Conservation (phyloP, 37 sponge, comb jelly and placozoan genomes). For the Tethya wilhelma region DNA sequence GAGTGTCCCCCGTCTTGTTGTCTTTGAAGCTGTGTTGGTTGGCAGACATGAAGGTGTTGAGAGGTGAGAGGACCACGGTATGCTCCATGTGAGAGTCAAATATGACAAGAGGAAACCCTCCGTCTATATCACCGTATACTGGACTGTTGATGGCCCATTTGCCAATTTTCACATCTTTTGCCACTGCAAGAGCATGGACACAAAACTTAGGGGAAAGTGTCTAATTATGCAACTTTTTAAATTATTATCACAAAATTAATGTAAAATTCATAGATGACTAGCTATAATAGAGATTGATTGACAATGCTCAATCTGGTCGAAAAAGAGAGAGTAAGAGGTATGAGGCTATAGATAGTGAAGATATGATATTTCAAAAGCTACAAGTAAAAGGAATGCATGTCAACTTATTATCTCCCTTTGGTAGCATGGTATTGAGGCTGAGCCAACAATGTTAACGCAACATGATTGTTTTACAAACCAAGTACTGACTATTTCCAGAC, state of each 20-base stretch:
- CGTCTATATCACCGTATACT: conserved; percentile 40
- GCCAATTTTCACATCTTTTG: conserved; percentile 5
- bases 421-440: neutral
- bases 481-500: conserved; percentile 71
- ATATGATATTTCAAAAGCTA: too few species aligned
- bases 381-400: too few species aligned
- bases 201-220: too few species aligned
- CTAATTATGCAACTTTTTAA: too few species aligned
- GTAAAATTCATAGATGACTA: too few species aligned
- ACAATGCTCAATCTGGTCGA: too few species aligned
- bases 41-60: conserved; percentile 68
- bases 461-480: neutral
- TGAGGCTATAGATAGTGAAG: too few species aligned
- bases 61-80: conserved; percentile 75
- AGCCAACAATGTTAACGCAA: neutral
- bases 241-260: too few species aligned
- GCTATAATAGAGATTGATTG: too few species aligned
- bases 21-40: conserved; percentile 51
- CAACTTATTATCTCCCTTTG: too few species aligned
- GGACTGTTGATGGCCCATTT: conserved; percentile 3
- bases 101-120: conserved; percentile 76
- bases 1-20: conserved; percentile 5
- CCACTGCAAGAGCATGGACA: conserved; percentile 21
- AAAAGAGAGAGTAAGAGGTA: too few species aligned
- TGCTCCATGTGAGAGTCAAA: conserved; percentile 51